A percentile compares a stretch with the other conserved stretches of the same genome.
Conservation (phyloP, 2,113 vertebrate genomes). For the Xenus cinereus region DNA sequence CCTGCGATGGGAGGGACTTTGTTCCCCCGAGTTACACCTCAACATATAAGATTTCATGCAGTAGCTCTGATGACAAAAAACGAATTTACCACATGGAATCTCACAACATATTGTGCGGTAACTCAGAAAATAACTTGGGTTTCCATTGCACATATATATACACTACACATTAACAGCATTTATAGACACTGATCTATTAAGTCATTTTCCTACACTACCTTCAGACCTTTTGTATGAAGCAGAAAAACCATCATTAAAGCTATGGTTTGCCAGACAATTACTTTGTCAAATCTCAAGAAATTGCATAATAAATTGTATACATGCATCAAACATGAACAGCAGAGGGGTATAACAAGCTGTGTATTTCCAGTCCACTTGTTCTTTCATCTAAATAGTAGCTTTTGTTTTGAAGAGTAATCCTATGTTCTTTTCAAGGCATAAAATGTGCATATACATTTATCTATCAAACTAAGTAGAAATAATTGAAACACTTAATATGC, state of each 20-base stretch:
- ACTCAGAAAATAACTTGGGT: slow-evolving; percentile 62
- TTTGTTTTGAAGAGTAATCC: slow-evolving; percentile 74
- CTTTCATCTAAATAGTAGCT: slow-evolving; percentile 74
- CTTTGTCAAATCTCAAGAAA: slow-evolving; percentile 85
- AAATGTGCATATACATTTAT: slow-evolving; percentile 76
- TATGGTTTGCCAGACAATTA: slow-evolving; percentile 82
- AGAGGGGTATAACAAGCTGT: slow-evolving; percentile 77
- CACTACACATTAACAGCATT: slow-evolving; percentile 45
- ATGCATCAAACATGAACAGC: slow-evolving; percentile 79
- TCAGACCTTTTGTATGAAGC: slow-evolving; percentile 70
- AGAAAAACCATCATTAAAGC: slow-evolving; percentile 76
- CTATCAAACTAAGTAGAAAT: slow-evolving; percentile 82
- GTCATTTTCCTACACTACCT: slow-evolving; percentile 70
- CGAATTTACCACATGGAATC: slow-evolving; percentile 68
- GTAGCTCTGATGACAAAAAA: slow-evolving; percentile 64
- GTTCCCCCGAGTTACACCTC: slow-evolving; percentile 58
- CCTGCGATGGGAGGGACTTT: no score
- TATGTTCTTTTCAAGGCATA: slow-evolving; percentile 66
- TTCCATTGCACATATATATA: not conserved
- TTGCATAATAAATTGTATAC: slow-evolving; percentile 82
- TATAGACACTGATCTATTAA: slow-evolving; percentile 74
- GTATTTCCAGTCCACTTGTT: slow-evolving; percentile 78
- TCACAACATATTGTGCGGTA: slow-evolving; percentile 62
- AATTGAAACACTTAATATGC: slow-evolving; percentile 83
- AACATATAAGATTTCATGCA: slow-evolving; percentile 54